These are phyloP conservation scores for Invenusta paracnida DNA, from an alignment of 2,888 invertebrate species.

Conservation along the genomic window DNA sequence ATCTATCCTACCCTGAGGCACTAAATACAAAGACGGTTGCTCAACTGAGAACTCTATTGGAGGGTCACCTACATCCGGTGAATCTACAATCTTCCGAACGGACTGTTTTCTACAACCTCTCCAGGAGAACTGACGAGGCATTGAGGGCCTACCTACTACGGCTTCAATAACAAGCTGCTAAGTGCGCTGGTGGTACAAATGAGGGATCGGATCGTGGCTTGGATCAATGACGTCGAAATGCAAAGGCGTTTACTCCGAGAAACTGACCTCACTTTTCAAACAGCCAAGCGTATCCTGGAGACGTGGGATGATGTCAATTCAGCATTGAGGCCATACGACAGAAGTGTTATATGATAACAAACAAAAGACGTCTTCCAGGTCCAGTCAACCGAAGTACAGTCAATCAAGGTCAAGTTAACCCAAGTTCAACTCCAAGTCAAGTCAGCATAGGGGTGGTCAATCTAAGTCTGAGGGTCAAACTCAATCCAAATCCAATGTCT, in stretches of 20 bases:
- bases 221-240: background rate
- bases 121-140: too few relatives aligned
- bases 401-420: too few relatives aligned
- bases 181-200: background rate
- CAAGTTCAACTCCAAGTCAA: background rate
- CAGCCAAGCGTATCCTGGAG: background rate
- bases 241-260: background rate
- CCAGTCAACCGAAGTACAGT: background rate
- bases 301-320: background rate
- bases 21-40: background rate
- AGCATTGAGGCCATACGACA: background rate
- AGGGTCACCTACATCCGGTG: background rate
- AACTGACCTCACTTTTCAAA: background rate
- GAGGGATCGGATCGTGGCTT: background rate
- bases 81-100: background rate
- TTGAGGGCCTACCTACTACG: too few relatives aligned
- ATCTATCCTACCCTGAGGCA: slow-evolving; percentile 19
- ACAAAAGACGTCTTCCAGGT: background rate
- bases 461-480: background rate
- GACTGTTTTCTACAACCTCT: too few relatives aligned
- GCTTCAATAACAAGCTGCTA: too few relatives aligned
- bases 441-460: background rate
- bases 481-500: background rate
- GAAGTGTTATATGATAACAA: background rate
- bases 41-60: too few relatives aligned